Evolutionary conservation across 1,140 invertebrate genomes (phyloP), one percentile per base, ranked within the genome.

Genomic region (Anastatus disparis): DNA sequence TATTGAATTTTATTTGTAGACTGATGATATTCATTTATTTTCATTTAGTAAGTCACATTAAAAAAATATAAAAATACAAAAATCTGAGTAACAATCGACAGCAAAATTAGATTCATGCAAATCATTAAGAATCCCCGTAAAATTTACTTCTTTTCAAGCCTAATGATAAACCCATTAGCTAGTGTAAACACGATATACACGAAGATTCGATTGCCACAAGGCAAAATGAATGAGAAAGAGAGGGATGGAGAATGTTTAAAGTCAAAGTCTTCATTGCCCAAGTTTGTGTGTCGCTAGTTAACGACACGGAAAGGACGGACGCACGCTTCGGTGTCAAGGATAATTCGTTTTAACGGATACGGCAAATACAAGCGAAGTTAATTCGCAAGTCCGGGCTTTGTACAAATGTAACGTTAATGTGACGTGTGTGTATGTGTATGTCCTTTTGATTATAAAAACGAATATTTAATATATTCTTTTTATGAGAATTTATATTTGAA

Each of bases 341-440:
- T 65, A 20, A 44, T 64, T 64, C 61, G 46, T 64, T 64, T 64
- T 52, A 40, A 29, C 35, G 55, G 55, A 58, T 58, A 29, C 22
- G n/a, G n/a, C n/a, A n/a, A n/a, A n/a, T n/a, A n/a, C n/a, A n/a
- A 31, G 13, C 31, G 31, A 15, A 26, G 46, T 64, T 52, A 52
- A 64, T 64, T 64, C 46, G 46, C 29, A 13, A 42, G 46, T 13
- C 44, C 17, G n/a, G 10, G 26, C 44, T 44, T 62, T 42, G 15
- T 48, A 29, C 44, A 55, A 55, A 55, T 17, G 53, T 15, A 35
- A 27, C 55, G 55, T 10, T 42, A 35, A 26, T 10, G 35, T 35
- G 35, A 42, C 20, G 22, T 26, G 9, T 35, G 7, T 22, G 10
- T 20, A 55, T 20, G 7, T 55, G n/a, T 35, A 29, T 35, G 29